A percentile compares a stretch with the other conserved stretches of the same genome.
Evolutionary conservation across 2,888 invertebrate species (phyloP).

Genomic region (Parelbella ahira): DNA sequence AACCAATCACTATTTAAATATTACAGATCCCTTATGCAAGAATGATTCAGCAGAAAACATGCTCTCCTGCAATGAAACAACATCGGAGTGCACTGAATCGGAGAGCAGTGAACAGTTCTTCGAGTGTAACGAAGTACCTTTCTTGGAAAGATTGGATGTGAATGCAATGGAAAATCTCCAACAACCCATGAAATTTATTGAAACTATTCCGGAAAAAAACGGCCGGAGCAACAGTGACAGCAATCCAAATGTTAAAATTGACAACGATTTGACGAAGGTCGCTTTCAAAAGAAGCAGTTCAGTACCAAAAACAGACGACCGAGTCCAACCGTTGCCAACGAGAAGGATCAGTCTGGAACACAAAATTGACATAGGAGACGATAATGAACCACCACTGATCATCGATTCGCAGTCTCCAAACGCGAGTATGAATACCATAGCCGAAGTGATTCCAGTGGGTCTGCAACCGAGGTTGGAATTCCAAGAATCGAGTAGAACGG

Average conservation of each 20-base stretch:
- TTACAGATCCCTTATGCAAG: conserved; percentile 66
- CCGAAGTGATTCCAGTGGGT: conserved; percentile 68
- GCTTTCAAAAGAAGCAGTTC: conserved; percentile 69
- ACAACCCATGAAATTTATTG: conserved; percentile 50
- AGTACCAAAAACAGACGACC: conserved; percentile 65
- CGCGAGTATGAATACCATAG: conserved; percentile 70
- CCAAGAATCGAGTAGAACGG: conserved; percentile 52
- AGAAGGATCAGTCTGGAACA: conserved; percentile 71
- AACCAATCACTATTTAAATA: background rate
- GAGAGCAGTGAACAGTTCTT: conserved; percentile 76
- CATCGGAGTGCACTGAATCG: conserved; percentile 75
- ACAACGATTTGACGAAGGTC: conserved; percentile 62
- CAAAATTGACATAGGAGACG: conserved; percentile 74
- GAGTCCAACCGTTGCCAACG: conserved; percentile 49
- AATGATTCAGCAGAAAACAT: conserved; percentile 75
- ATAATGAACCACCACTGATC: conserved; percentile 72
- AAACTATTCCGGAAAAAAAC: conserved; percentile 51
- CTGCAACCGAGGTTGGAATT: conserved; percentile 61
- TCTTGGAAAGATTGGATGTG: conserved; percentile 56
- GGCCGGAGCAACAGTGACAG: conserved; percentile 39
- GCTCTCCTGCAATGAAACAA: conserved; percentile 74
- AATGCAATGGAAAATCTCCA: conserved; percentile 49
- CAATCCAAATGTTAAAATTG: conserved; percentile 54
- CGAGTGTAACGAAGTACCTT: conserved; percentile 68
- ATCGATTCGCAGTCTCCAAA: conserved; percentile 69